phyloP scores from a whole-genome alignment of 2,113 vertebrate genomes.

The Cheilinus undulatus region DNA sequence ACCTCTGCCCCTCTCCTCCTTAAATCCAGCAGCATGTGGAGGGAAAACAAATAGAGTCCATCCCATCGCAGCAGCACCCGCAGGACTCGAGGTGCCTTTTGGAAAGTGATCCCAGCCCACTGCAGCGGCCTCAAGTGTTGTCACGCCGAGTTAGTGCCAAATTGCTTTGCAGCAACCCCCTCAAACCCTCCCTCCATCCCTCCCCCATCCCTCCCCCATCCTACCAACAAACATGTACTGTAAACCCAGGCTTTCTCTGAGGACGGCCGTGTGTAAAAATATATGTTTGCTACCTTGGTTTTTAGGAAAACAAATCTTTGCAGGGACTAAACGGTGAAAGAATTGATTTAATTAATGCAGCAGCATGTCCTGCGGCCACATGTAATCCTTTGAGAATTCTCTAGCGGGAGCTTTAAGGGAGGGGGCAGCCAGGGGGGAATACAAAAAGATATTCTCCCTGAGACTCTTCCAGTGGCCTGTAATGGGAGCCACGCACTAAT shows the following conservation, averaged over 20 bases:
- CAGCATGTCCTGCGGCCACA: constrained; percentile 81
- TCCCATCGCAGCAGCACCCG: constrained; percentile 68
- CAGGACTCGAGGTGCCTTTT: constrained; percentile 66
- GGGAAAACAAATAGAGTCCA: constrained; percentile 77
- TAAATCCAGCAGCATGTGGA: constrained; percentile 76
- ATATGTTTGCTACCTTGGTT: constrained; percentile 48
- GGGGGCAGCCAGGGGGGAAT: constrained; percentile 39
- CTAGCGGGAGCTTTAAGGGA: constrained; percentile 70
- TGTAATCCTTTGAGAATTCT: constrained; percentile 83
- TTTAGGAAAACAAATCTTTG: constrained; percentile 69
- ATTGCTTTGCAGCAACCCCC: constrained; percentile 68
- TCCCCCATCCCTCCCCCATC: constrained; percentile 8
- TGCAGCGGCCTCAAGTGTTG: constrained; percentile 73
- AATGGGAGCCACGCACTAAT: constrained; percentile 82
- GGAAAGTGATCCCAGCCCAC: constrained; percentile 71
- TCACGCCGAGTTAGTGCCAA: constrained; percentile 79
- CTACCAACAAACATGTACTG: constrained; percentile 38
- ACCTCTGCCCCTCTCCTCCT: constrained; percentile 31
- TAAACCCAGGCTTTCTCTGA: constrained; percentile 11
- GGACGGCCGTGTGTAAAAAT: constrained; percentile 39
- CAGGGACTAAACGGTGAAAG: constrained; percentile 64
- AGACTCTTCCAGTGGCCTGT: constrained; percentile 82
- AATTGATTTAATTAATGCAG: constrained; percentile 87
- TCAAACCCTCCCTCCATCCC: not conserved
- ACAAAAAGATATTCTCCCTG: constrained; percentile 80